Evolutionary conservation across 2,888 invertebrate species (phyloP).

Genomic region (Apamea sordens): DNA sequence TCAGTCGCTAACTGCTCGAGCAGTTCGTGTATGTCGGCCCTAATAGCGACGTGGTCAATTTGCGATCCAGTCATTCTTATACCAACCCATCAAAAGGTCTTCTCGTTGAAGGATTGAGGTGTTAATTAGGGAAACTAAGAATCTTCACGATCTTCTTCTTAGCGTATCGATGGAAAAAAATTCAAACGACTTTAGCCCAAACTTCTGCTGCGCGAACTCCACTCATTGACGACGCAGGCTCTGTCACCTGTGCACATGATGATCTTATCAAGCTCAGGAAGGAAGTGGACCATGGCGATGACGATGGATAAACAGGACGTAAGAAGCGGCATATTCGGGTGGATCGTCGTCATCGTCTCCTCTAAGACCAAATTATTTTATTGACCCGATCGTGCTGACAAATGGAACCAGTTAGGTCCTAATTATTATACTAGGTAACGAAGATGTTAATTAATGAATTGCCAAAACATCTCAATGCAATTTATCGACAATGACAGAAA

Average conservation of each 20-base stretch:
- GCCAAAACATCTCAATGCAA: background rate
- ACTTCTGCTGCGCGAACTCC: background rate
- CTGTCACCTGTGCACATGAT: background rate
- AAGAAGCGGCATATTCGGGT: too few species aligned
- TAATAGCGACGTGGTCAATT: too few species aligned
- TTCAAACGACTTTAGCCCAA: background rate
- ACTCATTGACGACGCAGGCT: background rate
- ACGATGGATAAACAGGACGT: too few species aligned
- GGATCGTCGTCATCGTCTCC: fast-evolving
- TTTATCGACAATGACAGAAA: background rate
- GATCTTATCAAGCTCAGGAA: background rate
- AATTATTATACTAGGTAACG: background rate
- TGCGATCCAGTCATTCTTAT: too few species aligned
- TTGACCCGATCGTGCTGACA: background rate
- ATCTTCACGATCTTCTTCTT: background rate
- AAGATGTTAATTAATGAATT: background rate
- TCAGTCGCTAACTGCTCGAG: too few species aligned
- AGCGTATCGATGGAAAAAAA: background rate
- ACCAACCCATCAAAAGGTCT: background rate
- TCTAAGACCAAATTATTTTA: background rate
- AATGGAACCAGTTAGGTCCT: background rate
- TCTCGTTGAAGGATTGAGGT: background rate
- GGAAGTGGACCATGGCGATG: too few species aligned
- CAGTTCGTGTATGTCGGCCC: too few species aligned
- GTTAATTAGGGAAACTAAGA: background rate